Evolutionary conservation across 2,888 invertebrate genomes (phyloP), one percentile per base, ranked within the genome.

Genomic region (Hirtodrosophila alboralis): DNA sequence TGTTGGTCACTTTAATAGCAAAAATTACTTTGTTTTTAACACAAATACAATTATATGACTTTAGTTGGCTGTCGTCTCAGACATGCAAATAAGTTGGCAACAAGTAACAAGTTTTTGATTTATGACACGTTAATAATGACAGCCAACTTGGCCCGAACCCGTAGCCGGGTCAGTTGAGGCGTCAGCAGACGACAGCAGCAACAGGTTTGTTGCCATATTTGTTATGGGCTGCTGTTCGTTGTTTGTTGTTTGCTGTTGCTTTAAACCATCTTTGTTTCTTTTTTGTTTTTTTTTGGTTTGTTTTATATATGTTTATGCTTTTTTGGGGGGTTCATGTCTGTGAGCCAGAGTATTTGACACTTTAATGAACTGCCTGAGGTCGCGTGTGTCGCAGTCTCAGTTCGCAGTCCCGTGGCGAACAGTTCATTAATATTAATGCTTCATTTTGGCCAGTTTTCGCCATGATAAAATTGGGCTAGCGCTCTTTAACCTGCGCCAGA

Each of bases 301-400:
- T 33, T 40, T 21, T 34, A 30, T 31, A 47, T 37, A 58, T 52
- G 54, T 60, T 66, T 57, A 61, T 37, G 37, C 45, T 59, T 40
- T 43, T 51, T 56, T 37, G 7, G 6, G n/a, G 4, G 28, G 1
- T 5, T n/a, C 59, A 57, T 60, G 65, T 67, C 49, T 64, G 73
- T 65, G 38, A 59, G 75, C 63, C 66, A 58, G 41, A 64, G 66
- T 78, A 65, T 79, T 85, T 79, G 81, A 84, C 84, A 85, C 76
- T 84, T 83, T 80, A 80, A 83, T 84, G 80, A 84, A 74, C 84
- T 72, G 75, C 71, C 64, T 23, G 64, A 44, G 85, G 84, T 85
- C 69, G 79, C 75, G 68, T 75, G 83, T 78, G 69, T 62, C 59
- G 65, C 43, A 49, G 56, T 56, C 60, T 14, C 31, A 8, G 34